A percentile compares a stretch with the other conserved stretches of the same genome.
Evolutionary conservation across 1,140 invertebrate species (phyloP).

Genomic region (Euwallacea similis): DNA sequence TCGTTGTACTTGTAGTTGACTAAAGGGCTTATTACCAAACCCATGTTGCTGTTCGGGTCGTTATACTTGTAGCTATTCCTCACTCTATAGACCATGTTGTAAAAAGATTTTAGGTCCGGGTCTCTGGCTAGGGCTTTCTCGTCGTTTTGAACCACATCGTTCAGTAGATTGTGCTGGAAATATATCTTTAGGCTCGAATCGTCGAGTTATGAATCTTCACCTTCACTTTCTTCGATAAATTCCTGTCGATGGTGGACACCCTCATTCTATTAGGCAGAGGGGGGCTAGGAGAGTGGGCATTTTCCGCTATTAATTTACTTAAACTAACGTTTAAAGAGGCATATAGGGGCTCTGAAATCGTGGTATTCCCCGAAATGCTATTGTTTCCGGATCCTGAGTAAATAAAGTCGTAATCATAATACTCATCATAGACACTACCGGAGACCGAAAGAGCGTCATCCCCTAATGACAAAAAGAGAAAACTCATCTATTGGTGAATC

Average conservation of each 20-base stretch:
- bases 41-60: constrained; percentile 74
- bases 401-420: constrained; percentile 84
- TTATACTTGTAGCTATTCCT: constrained; percentile 71
- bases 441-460: constrained; percentile 60
- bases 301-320: constrained; percentile 59
- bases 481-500: not conserved
- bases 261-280: constrained; percentile 52
- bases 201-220: constrained; percentile 10
- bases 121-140: constrained; percentile 54
- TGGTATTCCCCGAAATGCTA: constrained; percentile 56
- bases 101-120: constrained; percentile 76
- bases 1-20: constrained; percentile 75
- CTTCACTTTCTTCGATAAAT: constrained; percentile 39
- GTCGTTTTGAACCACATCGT: constrained; percentile 40
- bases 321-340: constrained; percentile 63
- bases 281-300: constrained; percentile 60
- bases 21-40: constrained; percentile 79
- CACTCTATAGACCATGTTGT: constrained; percentile 75
- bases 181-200: not conserved
- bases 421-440: constrained; percentile 79
- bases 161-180: constrained; percentile 56
- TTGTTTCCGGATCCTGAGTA: constrained; percentile 71
- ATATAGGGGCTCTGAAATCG: constrained; percentile 73
- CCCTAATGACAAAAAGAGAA: constrained; percentile 32
- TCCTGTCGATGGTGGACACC: constrained; percentile 44